Conservation (phyloP, 2,113 vertebrate genomes). For the Stegastes partitus region DNA sequence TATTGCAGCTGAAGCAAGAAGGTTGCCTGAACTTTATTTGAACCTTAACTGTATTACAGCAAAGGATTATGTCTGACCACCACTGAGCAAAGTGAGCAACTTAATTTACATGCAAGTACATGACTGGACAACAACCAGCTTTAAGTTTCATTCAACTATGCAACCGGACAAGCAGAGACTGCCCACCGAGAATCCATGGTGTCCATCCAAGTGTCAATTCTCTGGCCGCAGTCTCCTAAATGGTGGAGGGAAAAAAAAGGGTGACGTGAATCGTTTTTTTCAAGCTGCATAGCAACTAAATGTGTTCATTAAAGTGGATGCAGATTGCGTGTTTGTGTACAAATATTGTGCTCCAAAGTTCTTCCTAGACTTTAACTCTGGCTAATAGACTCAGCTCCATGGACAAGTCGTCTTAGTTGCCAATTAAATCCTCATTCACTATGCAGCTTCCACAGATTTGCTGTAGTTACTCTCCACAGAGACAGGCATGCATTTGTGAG, state of each 20-base stretch:
- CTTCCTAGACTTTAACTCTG: constrained; percentile 14
- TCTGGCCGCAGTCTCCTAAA: constrained; percentile 3
- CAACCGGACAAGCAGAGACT: constrained; percentile 7
- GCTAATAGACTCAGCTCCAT: constrained; percentile 24
- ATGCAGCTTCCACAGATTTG: constrained; percentile 17
- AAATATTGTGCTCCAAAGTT: constrained; percentile 21
- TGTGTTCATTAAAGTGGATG: constrained; percentile 29
- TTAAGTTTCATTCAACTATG: constrained; percentile 14
- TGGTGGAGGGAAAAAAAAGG: neutral
- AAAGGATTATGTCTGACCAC: constrained; percentile 32
- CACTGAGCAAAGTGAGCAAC: constrained; percentile 39
- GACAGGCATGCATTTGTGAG: constrained; percentile 34
- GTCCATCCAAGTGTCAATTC: neutral
- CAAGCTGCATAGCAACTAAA: neutral
- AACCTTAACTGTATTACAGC: constrained; percentile 61
- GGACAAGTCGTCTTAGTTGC: constrained; percentile 32
- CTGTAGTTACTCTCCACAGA: constrained; percentile 29
- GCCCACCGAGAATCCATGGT: constrained; percentile 1
- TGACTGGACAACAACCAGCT: constrained; percentile 31
- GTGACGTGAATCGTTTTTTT: neutral
- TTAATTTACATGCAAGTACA: constrained; percentile 49
- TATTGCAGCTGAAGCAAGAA: constrained; percentile 5
- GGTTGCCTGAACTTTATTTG: constrained; percentile 54
- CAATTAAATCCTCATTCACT: constrained; percentile 32
- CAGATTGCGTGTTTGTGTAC: constrained; percentile 35